phyloP scores from a whole-genome alignment of 2,113 vertebrate genomes.

The Empidonax alnorum region DNA sequence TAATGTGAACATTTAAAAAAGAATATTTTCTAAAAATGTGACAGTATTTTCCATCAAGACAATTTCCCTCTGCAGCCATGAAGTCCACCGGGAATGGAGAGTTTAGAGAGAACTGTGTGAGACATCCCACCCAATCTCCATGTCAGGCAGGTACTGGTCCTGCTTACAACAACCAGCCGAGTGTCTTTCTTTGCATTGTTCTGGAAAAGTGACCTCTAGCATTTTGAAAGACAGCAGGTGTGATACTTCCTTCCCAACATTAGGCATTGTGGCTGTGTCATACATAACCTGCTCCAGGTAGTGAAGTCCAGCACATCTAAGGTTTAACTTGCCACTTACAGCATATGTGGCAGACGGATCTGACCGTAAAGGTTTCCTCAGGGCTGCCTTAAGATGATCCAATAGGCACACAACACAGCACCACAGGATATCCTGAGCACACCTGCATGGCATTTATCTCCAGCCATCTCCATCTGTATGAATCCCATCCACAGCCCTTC shows the following conservation, averaged over 20 bases:
- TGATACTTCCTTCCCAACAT: rapidly evolving
- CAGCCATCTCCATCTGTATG: not conserved
- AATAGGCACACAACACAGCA: not conserved
- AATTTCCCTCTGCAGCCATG: not conserved
- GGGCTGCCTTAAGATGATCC: not conserved
- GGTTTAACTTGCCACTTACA: not conserved
- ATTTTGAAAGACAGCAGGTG: not conserved
- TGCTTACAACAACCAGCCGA: not conserved
- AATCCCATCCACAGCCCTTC: not conserved
- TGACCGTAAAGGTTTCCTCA: not conserved
- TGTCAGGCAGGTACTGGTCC: not conserved
- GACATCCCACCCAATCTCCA: not conserved
- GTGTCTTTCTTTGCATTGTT: not conserved
- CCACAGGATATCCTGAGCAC: not conserved
- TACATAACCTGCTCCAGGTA: not conserved
- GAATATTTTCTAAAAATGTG: not conserved
- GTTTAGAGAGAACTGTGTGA: not conserved
- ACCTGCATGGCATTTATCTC: not conserved
- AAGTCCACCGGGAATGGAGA: not conserved
- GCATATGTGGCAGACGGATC: not conserved
- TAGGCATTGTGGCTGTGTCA: not conserved
- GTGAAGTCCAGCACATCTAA: not conserved
- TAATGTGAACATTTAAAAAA: not conserved
- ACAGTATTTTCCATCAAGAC: not conserved
- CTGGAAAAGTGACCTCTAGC: not conserved